phyloP scores from a whole-genome alignment of 2,113 vertebrate species.

The Gavialis gangeticus region DNA sequence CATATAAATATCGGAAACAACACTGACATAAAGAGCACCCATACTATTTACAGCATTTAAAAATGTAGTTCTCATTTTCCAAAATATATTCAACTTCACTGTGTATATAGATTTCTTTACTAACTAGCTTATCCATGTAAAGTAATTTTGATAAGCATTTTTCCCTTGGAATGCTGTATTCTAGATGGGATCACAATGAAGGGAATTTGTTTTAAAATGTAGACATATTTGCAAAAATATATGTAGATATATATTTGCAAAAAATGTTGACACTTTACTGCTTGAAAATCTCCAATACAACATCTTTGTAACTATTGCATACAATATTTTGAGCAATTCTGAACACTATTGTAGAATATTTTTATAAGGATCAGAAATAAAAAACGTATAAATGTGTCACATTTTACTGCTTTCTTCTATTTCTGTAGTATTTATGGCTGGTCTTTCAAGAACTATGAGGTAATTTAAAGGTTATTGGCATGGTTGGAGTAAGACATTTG shows the following conservation, averaged over 20 bases:
- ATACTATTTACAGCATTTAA: not conserved
- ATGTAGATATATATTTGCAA: not conserved
- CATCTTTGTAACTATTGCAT: not conserved
- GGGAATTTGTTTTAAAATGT: not conserved
- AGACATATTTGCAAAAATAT: not conserved
- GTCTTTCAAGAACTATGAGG: not conserved
- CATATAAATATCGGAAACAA: not conserved
- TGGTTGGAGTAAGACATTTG: conserved; percentile 4
- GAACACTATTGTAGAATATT: not conserved
- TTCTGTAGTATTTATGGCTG: conserved; percentile 2
- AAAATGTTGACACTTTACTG: not conserved
- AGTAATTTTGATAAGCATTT: accelerated
- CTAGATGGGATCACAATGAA: not conserved
- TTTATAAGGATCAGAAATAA: not conserved
- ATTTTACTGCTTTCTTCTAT: not conserved
- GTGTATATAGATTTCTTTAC: not conserved
- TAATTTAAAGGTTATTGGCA: not conserved
- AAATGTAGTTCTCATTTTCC: not conserved
- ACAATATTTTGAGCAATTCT: not conserved
- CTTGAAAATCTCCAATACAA: not conserved
- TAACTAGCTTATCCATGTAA: not conserved
- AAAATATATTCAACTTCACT: not conserved
- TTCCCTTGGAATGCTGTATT: not conserved
- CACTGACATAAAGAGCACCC: not conserved
- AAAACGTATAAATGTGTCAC: not conserved